Conservation (phyloP, 2,797 vertebrate species). For the Chloroceryle inda region DNA sequence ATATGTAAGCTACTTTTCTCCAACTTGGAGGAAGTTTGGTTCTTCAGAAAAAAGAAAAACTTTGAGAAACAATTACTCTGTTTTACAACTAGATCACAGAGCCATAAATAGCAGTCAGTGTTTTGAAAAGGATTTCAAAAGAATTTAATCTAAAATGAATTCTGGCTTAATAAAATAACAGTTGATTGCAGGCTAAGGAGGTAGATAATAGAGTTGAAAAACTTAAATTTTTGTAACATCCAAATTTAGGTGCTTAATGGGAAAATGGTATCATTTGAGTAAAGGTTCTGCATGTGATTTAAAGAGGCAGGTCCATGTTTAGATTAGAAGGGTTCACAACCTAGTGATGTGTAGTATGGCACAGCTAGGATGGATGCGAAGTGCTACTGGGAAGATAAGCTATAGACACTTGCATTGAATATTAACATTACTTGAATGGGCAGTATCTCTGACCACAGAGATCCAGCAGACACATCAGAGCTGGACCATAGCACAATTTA, state of each 20-base stretch:
- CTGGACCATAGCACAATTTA: neutral
- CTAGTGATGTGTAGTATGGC: neutral
- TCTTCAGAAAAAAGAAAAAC: neutral
- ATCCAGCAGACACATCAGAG: neutral
- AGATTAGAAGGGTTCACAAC: neutral
- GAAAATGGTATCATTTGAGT: neutral
- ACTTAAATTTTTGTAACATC: neutral
- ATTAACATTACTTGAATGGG: neutral
- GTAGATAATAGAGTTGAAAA: neutral
- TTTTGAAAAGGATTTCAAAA: constrained; percentile 15
- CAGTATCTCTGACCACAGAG: neutral
- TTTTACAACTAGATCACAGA: neutral
- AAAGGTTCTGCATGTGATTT: neutral
- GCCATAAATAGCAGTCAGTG: neutral
- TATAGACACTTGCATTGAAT: neutral
- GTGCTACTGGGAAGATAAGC: constrained; percentile 2
- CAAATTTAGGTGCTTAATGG: neutral
- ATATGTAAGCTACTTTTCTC: neutral
- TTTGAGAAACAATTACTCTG: neutral
- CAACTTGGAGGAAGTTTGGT: neutral
- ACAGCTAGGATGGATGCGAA: neutral
- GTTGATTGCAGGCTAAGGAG: neutral
- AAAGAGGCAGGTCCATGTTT: neutral
- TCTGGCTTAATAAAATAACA: neutral
- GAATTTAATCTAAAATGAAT: neutral